phyloP scores from a whole-genome alignment of 2,797 vertebrate species.

The Lithobates sylvaticus region DNA sequence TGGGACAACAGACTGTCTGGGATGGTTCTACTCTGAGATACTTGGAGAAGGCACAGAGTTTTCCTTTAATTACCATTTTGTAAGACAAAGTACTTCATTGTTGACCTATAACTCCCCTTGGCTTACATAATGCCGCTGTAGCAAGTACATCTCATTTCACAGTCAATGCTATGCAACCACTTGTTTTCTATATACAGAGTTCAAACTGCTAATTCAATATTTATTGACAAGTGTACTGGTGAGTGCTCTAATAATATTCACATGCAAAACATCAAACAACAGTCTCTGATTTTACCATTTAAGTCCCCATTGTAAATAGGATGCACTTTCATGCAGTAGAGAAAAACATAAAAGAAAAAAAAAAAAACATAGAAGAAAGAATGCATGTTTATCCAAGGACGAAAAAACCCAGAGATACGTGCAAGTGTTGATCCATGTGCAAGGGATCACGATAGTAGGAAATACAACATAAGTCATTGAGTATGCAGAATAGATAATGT shows the following conservation, averaged over 20 bases:
- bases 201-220: slow-evolving; percentile 47
- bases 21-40: too few relatives aligned
- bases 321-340: background rate
- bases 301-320: slow-evolving; percentile 11
- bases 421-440: background rate
- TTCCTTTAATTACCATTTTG: background rate
- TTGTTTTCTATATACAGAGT: slow-evolving; percentile 39
- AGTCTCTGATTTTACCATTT: slow-evolving; percentile 4
- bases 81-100: slow-evolving; percentile 1
- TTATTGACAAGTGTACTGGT: slow-evolving; percentile 42
- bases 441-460: slow-evolving; percentile 48
- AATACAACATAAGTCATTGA: slow-evolving; percentile 55
- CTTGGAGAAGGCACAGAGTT: too few relatives aligned
- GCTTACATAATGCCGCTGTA: background rate
- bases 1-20: too few relatives aligned
- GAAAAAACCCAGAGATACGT: background rate
- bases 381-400: background rate
- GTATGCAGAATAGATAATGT: slow-evolving; percentile 49
- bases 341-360: background rate
- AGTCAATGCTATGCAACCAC: slow-evolving; percentile 4
- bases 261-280: slow-evolving; percentile 6
- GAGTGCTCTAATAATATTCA: slow-evolving; percentile 25
- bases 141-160: slow-evolving; percentile 16
- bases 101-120: background rate
- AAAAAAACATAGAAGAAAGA: background rate